Base-by-base conservation (phyloP, 2,113 vertebrate species). In the Xiphophorus hellerii region DNA sequence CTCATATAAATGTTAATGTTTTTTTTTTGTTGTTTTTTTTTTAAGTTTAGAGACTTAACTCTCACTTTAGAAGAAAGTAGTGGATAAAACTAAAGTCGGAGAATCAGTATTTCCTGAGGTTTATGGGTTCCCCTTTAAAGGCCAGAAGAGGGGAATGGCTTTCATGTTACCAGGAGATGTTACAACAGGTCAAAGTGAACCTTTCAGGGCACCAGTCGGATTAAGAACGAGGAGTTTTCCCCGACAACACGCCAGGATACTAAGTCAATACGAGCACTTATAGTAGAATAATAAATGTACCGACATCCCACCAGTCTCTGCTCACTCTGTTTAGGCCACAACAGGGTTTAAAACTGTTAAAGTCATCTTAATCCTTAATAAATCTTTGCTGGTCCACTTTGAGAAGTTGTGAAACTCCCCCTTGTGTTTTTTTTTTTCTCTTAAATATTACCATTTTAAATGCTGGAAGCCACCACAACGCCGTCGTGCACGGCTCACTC, bases 31-130 rank as follows among this genome's bases (percentile, higher is more conserved):
- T 33, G 31, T 31, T 87, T 93, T 91, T 93, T 90, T 92, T 68
- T 80, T 58, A 58, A 58, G 51, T n/a, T 93, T 86, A 92, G 94
- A 91, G 88, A 90, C 74, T 90, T 84, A 73, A 87, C 81, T 88
- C 88, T 88, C 87, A 71, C 81, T 76, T 91, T 79, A 87, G 89
- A 88, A 85, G 87, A 88, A 88, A 89, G 86, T 71, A 85, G 84
- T 58, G 90, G 88, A 90, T 87, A 88, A 86, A 92, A 92, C 89
- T 85, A 88, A 93, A 93, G 82, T 93, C 72, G 92, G 93, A 94
- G 93, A 91, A 90, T 94, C 86, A 92, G 91, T 86, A 91, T 91
- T 95, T 95, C 94, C 94, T 95, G 94, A 95, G 94, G 92, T 94
- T 93, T 92, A 90, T 94, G 89, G 92, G 87, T 95, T 90, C 92